A percentile compares a stretch with the other conserved stretches of the same genome.
phyloP scores from a whole-genome alignment of 1,140 invertebrate genomes.

The Ips typographus region DNA sequence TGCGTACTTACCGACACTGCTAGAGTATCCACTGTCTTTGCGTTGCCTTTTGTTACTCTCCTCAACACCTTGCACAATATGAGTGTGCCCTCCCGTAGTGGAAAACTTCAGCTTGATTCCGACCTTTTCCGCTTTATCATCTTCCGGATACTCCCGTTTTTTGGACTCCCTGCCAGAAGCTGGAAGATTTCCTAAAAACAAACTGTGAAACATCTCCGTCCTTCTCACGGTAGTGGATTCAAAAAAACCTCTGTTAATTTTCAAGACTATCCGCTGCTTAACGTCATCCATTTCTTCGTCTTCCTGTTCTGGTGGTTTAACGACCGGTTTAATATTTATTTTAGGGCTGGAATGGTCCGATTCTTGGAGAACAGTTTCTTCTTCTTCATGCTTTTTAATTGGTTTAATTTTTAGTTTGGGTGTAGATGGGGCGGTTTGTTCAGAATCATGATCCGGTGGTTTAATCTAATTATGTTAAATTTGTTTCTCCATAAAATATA shows the following conservation, averaged over 20 bases:
- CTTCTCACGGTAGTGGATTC: neutral
- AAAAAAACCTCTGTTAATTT: constrained; percentile 46
- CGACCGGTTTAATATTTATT: constrained; percentile 50
- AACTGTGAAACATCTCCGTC: neutral
- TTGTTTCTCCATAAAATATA: neutral
- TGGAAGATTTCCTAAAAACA: constrained; percentile 33
- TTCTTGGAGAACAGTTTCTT: constrained; percentile 18
- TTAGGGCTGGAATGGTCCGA: constrained; percentile 44
- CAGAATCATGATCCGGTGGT: constrained; percentile 18
- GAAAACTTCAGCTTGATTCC: constrained; percentile 51
- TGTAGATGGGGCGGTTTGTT: neutral
- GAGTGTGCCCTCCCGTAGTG: constrained; percentile 48
- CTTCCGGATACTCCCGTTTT: constrained; percentile 37
- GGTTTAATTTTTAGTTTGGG: constrained; percentile 28
- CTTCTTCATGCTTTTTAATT: constrained; percentile 35
- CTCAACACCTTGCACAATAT: constrained; percentile 45
- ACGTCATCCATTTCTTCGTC: constrained; percentile 44
- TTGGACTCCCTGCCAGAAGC: constrained; percentile 40
- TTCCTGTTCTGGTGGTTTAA: constrained; percentile 39
- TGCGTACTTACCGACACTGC: constrained; percentile 8
- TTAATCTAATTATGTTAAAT: constrained; percentile 18
- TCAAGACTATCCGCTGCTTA: constrained; percentile 50
- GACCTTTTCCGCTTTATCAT: constrained; percentile 48
- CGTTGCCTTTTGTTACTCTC: constrained; percentile 33
- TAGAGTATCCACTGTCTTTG: constrained; percentile 24